A percentile compares a stretch with the other conserved stretches of the same genome.
Conservation (phyloP, 1,140 invertebrate genomes). For the Drosophila sp. region DNA sequence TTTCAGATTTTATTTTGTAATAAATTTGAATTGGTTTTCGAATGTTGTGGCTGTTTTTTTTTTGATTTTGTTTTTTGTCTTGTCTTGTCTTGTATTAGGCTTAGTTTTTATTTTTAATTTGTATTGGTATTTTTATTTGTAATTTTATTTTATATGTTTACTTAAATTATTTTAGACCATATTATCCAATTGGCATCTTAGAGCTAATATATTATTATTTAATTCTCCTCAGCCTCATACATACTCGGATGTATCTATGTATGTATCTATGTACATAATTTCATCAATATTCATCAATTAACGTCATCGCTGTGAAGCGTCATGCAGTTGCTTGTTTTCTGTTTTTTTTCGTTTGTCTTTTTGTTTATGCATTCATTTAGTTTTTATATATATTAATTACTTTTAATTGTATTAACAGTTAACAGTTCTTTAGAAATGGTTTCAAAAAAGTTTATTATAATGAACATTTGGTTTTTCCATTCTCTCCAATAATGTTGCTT, state of each 20-base stretch:
- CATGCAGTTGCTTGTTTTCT: conserved; percentile 13
- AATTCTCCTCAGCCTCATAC: conserved; percentile 44
- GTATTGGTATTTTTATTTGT: conserved; percentile 22
- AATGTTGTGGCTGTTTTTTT: conserved; percentile 38
- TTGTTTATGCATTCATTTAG: conserved; percentile 20
- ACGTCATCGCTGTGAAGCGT: conserved; percentile 32
- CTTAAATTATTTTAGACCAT: conserved; percentile 70
- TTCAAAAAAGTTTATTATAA: conserved; percentile 57
- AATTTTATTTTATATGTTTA: conserved; percentile 43
- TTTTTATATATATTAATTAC: conserved; percentile 42
- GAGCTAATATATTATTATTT: conserved; percentile 49
- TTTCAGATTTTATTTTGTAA: conserved; percentile 62
- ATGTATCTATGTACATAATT: conserved; percentile 47
- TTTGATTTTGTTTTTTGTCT: conserved; percentile 13
- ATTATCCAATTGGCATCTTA: conserved; percentile 60
- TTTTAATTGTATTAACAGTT: conserved; percentile 71
- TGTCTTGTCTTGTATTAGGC: conserved; percentile 18
- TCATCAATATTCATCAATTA: conserved; percentile 20
- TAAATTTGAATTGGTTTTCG: conserved; percentile 57
- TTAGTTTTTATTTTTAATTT: conserved; percentile 9
- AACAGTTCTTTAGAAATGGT: conserved; percentile 75
- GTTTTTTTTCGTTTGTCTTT: conserved; percentile 7
- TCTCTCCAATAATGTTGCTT: conserved; percentile 42
- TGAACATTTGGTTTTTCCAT: conserved; percentile 43
- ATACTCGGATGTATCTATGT: conserved; percentile 23